Percentiles rank a stretch among this genome's conserved stretches.
Evolutionary conservation across 2,797 vertebrate species (phyloP).

Genomic region (Antennarius maculatus): DNA sequence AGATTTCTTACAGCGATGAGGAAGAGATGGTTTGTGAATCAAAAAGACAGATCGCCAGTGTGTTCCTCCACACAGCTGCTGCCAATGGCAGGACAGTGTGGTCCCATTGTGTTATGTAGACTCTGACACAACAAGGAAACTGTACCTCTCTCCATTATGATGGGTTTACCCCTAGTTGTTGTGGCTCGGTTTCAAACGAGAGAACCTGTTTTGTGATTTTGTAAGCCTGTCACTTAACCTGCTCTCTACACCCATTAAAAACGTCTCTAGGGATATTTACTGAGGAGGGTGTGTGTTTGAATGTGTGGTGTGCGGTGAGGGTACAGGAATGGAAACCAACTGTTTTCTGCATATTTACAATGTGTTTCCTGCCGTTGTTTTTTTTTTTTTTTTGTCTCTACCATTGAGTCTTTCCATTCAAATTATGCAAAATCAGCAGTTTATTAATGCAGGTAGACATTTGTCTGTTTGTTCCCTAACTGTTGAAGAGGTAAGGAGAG

Average conservation of each 20-base stretch:
- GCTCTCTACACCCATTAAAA: conserved; percentile 51
- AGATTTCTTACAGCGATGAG: conserved; percentile 50
- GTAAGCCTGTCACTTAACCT: conserved; percentile 69
- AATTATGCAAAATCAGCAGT: conserved; percentile 37
- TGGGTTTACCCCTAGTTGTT: conserved; percentile 61
- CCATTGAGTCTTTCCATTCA: conserved; percentile 30
- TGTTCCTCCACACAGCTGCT: conserved; percentile 59
- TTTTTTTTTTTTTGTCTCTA: conserved; percentile 38
- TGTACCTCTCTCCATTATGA: conserved; percentile 63
- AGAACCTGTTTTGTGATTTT: conserved; percentile 73
- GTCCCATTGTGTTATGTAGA: conserved; percentile 54
- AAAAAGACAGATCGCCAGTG: conserved; percentile 38
- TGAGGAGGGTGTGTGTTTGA: not conserved
- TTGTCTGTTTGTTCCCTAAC: too few species aligned
- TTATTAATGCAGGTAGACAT: conserved; percentile 22
- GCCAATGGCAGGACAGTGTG: conserved; percentile 51
- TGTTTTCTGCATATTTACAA: conserved; percentile 43
- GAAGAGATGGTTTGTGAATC: conserved; percentile 57
- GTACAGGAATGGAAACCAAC: conserved; percentile 36
- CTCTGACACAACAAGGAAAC: conserved; percentile 68
- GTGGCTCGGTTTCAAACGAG: conserved; percentile 61
- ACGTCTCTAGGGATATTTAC: conserved; percentile 43
- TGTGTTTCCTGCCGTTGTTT: conserved; percentile 37
- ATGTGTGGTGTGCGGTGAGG: conserved; percentile 20
- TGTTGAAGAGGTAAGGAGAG: not conserved